Conservation (phyloP, 2,888 invertebrate species). For the Dinocampus coccinellae region DNA sequence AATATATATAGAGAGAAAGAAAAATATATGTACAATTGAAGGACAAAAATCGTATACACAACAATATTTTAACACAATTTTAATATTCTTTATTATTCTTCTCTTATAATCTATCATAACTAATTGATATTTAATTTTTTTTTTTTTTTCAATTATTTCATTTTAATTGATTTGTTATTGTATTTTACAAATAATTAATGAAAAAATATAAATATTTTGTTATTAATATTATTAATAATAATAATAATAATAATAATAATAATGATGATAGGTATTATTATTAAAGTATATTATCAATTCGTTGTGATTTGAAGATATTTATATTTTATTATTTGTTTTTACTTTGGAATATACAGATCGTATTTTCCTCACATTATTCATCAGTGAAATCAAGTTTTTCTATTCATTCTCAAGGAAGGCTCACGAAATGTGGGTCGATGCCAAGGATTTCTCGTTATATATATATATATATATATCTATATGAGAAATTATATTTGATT, state of each 20-base stretch:
- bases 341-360: not conserved
- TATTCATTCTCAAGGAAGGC: constrained; percentile 4
- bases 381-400: not conserved
- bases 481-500: not conserved
- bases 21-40: not conserved
- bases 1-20: no score
- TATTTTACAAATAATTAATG: no score
- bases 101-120: no score
- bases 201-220: no score
- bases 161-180: no score
- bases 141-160: no score
- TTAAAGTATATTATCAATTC: no score
- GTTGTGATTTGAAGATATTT: no score
- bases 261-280: no score
- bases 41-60: not conserved
- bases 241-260: no score
- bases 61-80: not conserved
- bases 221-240: no score
- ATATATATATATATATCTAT: not conserved
- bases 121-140: no score
- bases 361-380: not conserved
- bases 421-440: constrained; percentile 16
- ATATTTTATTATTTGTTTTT: not conserved
- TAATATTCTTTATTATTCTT: not conserved
- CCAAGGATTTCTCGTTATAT: constrained; percentile 30